Base-by-base conservation (phyloP, 2,888 invertebrate genomes). In the Oxyteleia sp. region DNA sequence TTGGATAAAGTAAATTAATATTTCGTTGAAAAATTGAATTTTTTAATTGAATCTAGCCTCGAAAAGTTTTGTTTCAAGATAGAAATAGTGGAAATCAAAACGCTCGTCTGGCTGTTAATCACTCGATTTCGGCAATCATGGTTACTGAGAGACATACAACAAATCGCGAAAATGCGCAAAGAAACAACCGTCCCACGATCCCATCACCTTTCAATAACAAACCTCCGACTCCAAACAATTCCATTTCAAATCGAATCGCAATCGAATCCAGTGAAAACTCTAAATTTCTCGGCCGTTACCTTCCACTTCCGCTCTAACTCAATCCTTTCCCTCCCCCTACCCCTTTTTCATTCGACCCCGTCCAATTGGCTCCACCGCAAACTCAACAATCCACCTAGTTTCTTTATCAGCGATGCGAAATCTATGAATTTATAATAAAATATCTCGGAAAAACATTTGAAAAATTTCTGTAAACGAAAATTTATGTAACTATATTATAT, bases 201-300 rank as follows among this genome's bases (percentile, higher is more conserved):
- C 41, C 41, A 41, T 41, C 41, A 15, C 41, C 15, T 41, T 41
- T 41, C 15, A 41, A 15, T 41, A 41, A 41, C 41, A 15, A 41
- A 41, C 15, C 41, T 15, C 13, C 41, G 15, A 15, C 41, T 15
- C 41, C 41, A 15, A 41, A 41, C 15, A n/a, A 41, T 41, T 41
- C 15, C 41, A 41, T 41, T 15, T 41, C 45, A 45, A 45, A 18
- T 45, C 10, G 10, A 45, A 45, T 45, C 45, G 18, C 45, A 45
- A 45, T 45, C 45, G 45, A 45, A 45, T 45, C 16, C 45, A 45
- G 10, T 10, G 45, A 45, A 45, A 45, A 45, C 45, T 45, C 45
- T 15, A 45, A 45, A 45, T 45, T 45, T 45, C 45, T 15, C 45
- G 18, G 15, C 18, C 45, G 18, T 45, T 45, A 18, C 45, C 16